phyloP scores from a whole-genome alignment of 1,140 invertebrate genomes.

The Drosophila paulistorum region DNA sequence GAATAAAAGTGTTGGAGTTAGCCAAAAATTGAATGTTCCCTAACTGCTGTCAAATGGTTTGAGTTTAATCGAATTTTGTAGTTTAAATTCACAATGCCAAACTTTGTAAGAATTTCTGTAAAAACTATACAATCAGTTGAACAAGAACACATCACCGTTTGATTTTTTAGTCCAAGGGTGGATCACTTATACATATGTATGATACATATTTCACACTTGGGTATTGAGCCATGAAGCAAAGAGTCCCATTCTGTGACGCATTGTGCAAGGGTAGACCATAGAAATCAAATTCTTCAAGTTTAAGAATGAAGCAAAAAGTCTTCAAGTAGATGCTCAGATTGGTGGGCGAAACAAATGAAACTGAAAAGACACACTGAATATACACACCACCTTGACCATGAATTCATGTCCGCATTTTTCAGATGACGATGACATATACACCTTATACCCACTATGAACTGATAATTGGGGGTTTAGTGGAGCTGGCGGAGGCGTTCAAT shows the following conservation, averaged over 20 bases:
- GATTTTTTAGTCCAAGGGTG: no score
- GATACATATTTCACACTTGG: no score
- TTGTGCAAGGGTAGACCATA: no score
- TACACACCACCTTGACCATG: conserved; percentile 47
- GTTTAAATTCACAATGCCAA: background rate
- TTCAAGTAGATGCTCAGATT: conserved; percentile 11
- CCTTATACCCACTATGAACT: conserved; percentile 4
- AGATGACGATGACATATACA: conserved; percentile 11
- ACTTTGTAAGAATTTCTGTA: no score
- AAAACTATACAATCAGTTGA: no score
- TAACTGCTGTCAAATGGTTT: background rate
- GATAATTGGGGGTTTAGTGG: conserved; percentile 1
- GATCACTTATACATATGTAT: no score
- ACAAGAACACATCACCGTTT: no score
- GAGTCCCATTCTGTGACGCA: no score
- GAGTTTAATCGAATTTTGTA: background rate
- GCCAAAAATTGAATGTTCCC: background rate
- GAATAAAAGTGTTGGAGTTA: background rate
- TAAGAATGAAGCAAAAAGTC: no score
- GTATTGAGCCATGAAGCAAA: no score
- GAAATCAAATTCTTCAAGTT: no score
- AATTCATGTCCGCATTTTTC: conserved; percentile 26
- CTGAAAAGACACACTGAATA: background rate
- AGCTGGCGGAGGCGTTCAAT: conserved; percentile 23
- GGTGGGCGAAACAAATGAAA: conserved; percentile 51